Evolutionary conservation across 2,797 vertebrate species (phyloP).

Genomic region (Karalla daura): DNA sequence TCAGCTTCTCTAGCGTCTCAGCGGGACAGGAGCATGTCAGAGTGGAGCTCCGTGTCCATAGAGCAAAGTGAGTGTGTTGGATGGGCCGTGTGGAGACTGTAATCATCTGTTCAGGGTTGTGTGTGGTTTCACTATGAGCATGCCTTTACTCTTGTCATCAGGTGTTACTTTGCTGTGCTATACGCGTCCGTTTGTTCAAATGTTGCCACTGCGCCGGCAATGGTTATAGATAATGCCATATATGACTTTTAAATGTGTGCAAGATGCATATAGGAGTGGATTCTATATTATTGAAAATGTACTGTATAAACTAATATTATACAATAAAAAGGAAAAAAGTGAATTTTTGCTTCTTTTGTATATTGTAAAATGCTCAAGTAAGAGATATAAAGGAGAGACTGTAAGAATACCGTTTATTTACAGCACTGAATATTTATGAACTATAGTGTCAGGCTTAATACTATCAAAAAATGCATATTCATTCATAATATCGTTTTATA

Average conservation of each 20-base stretch:
- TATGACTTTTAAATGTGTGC: conserved; percentile 63
- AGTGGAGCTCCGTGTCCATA: conserved; percentile 16
- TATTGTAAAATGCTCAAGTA: background rate
- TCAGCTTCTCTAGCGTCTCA: conserved; percentile 32
- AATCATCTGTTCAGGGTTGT: conserved; percentile 52
- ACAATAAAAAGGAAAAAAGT: conserved; percentile 67
- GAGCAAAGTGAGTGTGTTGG: conserved; percentile 42
- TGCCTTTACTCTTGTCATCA: conserved; percentile 68
- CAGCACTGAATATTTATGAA: conserved; percentile 9
- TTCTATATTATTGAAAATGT: conserved; percentile 70
- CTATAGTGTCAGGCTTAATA: background rate
- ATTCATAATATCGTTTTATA: conserved; percentile 1
- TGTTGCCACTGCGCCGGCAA: conserved; percentile 38
- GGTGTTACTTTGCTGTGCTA: conserved; percentile 58
- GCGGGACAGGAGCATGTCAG: conserved; percentile 22
- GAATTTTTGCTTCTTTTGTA: background rate
- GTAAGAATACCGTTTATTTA: conserved; percentile 30
- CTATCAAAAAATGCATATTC: conserved; percentile 10
- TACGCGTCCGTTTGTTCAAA: conserved; percentile 45
- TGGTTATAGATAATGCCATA: conserved; percentile 46
- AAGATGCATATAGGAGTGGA: conserved; percentile 67
- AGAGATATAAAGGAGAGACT: background rate
- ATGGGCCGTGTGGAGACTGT: conserved; percentile 24
- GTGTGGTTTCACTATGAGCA: conserved; percentile 68
- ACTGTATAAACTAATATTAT: conserved; percentile 67